A percentile compares a stretch with the other conserved stretches of the same genome.
phyloP scores from a whole-genome alignment of 2,888 invertebrate species.

The Bombyx huttoni region DNA sequence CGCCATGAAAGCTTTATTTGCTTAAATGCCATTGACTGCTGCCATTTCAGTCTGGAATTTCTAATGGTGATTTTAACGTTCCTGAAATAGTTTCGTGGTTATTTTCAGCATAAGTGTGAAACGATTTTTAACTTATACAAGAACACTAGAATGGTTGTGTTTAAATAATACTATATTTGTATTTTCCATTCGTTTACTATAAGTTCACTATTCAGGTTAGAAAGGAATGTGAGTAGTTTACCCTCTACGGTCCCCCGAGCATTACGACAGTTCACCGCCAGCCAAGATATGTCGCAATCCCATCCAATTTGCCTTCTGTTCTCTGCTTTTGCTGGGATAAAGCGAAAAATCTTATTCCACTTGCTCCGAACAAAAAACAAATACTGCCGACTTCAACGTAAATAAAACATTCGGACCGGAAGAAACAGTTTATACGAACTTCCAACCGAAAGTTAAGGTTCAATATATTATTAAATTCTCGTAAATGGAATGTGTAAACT shows the following conservation, averaged over 20 bases:
- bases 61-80: conserved; percentile 14
- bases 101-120: background rate
- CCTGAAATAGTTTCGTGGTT: conserved; percentile 4
- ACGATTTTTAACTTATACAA: background rate
- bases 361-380: conserved; percentile 40
- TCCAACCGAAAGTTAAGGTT: background rate
- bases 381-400: conserved; percentile 39
- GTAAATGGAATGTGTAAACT: too few relatives aligned
- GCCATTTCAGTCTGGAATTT: conserved; percentile 8
- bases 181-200: conserved; percentile 18
- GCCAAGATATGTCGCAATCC: conserved; percentile 64
- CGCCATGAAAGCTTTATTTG: conserved; percentile 32
- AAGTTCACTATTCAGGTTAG: conserved; percentile 38
- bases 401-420: conserved; percentile 31
- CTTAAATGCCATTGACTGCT: conserved; percentile 17
- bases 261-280: conserved; percentile 54
- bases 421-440: conserved; percentile 9
- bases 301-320: conserved; percentile 63
- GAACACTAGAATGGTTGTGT: too few relatives aligned
- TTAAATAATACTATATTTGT: background rate
- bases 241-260: conserved; percentile 44
- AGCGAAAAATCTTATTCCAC: conserved; percentile 57
- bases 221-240: conserved; percentile 53
- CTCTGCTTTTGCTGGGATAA: conserved; percentile 56
- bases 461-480: background rate